Conservation (phyloP, 2,113 vertebrate species). For the Prolemur simus region DNA sequence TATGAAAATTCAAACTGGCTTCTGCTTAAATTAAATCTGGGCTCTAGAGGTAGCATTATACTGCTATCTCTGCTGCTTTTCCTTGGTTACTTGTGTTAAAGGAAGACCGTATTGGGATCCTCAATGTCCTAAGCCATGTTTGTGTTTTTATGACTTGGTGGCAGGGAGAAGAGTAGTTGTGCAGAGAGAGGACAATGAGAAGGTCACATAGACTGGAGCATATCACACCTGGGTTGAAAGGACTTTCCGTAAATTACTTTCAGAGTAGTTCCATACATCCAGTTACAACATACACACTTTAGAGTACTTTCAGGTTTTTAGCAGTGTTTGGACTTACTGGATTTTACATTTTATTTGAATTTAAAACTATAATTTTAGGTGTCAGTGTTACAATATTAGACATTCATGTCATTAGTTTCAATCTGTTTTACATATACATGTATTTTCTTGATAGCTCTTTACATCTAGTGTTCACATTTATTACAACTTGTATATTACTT, state of each 20-base stretch:
- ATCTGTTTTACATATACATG: neutral
- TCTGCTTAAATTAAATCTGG: neutral
- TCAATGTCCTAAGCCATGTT: neutral
- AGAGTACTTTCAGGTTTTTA: neutral
- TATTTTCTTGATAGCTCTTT: neutral
- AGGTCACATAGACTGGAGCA: rapidly evolving
- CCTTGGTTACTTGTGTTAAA: neutral
- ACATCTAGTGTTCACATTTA: neutral
- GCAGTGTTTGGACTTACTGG: neutral
- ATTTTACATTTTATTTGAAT: slow-evolving; percentile 10
- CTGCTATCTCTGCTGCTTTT: neutral
- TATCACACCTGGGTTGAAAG: neutral
- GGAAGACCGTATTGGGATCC: neutral
- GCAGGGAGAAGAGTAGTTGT: neutral
- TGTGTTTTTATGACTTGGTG: neutral
- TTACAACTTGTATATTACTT: neutral
- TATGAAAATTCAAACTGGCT: neutral
- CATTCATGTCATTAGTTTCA: neutral
- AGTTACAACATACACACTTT: neutral
- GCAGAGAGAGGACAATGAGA: too few relatives aligned
- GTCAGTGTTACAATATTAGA: neutral
- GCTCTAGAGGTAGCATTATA: neutral
- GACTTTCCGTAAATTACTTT: neutral
- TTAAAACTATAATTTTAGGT: neutral
- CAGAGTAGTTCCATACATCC: neutral